Evolutionary conservation across 2,113 vertebrate genomes (phyloP), one percentile per base, ranked within the genome.

Genomic region (Carassius carassius): DNA sequence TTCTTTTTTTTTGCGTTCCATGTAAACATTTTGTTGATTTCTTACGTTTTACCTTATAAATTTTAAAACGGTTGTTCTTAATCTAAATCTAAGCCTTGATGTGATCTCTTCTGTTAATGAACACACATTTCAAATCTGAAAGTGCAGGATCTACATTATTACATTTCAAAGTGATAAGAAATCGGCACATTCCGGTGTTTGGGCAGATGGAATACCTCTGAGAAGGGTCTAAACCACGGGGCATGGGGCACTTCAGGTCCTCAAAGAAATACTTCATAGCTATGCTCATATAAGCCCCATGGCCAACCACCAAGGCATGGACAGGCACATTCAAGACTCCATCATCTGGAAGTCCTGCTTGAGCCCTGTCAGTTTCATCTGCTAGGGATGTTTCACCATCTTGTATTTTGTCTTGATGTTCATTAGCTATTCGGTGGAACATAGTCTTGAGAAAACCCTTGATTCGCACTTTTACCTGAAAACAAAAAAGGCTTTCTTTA

Each of bases 231-330:
- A 90, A 86, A 25, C 91, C 67, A 0, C 21, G 69, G 41, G 96
- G 96, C 35, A 96, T 84, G 58, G 92, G 70, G 89, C 97, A 97
- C 3, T 76, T 76, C 5, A 98, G 90, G 83, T 98, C 95, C 16
- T 95, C 95, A 85, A 98, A 92, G 62, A 99, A 95, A 93, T 97
- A 96, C 62, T 86, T 90, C 65, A 97, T 83, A 23, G 93, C 94
- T 87, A 93, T 95, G n/a, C 93, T 94, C 95, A 99, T 96, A 91
- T 95, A 96, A 11, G 95, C 96, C 1, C 97, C 97, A 0, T 99
- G 98, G 89, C 95, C 96, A 87, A 98, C 97, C 14, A 97, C 94
- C 73, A 98, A 84, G 32, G 96, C 89, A 35, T 95, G 96, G 86
- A 95, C 94, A 0, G 88, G 92, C 67, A 96, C 7, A 0, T 65